Evolutionary conservation across 2,113 vertebrate genomes (phyloP), one percentile per base, ranked within the genome.

Genomic region (Hydropotes inermis): DNA sequence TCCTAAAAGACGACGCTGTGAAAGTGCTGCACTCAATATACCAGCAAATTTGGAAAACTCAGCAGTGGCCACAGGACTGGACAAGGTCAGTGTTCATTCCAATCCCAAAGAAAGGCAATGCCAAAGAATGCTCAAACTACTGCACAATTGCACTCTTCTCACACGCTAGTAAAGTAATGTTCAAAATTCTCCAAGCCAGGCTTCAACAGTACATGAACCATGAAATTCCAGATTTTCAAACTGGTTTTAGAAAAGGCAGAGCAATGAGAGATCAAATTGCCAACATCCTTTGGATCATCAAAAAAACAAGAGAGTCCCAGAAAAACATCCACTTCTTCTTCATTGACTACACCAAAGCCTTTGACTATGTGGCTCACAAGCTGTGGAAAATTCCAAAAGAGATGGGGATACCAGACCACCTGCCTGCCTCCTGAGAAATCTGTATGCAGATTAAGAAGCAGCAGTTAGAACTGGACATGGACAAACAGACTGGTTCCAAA

Each of bases 1-100:
- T 39, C 19, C 2, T 70, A 12, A 36, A 36, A 23, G 9, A 70
- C 0, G 2, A 70, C 23, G 10, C 10, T 39, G 1, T 1, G 47
- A 50, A 39, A 39, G 5, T 39, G n/a, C n/a, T 70, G 5, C 19
- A 70, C 2, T 12, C 2, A 39, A 39, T 70, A 70, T 23, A n/a
- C 19, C 19, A 23, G n/a, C n/a, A 70, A 70, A 39, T 70, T 70
- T 70, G n/a, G n/a, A 70, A 70, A 70, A 70, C 67, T 39, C 67
- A 70, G 10, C n/a, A 39, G n/a, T 70, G 19, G 67, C n/a, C n/a
- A 70, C 67, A 70, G 57, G n/a, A 70, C 1, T 23, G 67, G 2
- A 70, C 39, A 70, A 70, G 1, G 2, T 70, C 8, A 70, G n/a
- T 39, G 23, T 70, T 70, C 11, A 70, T 36, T 70, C 19, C 64